These are phyloP conservation scores for Neelides sp. DNA, from an alignment of 1,140 invertebrate genomes.

Conservation along the genomic window DNA sequence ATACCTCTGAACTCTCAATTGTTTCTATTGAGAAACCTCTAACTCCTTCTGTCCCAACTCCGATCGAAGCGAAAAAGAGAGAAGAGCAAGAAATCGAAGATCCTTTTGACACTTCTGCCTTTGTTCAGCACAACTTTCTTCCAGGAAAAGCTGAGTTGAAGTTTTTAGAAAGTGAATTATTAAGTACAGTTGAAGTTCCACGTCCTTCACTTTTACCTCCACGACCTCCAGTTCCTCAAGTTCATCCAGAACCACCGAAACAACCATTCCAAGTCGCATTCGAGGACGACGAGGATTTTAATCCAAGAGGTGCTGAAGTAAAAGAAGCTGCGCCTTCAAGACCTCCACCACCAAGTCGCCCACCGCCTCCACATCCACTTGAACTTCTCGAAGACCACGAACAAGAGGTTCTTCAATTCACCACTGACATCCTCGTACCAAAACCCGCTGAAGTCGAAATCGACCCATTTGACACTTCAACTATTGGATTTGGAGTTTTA, in stretches of 20 bases:
- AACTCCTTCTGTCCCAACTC: slow-evolving; percentile 17
- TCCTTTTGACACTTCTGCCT: slow-evolving; percentile 29
- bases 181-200: slow-evolving; percentile 31
- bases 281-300: slow-evolving; percentile 54
- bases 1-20: neutral
- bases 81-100: slow-evolving; percentile 12
- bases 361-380: slow-evolving; percentile 13
- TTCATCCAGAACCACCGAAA: slow-evolving; percentile 2
- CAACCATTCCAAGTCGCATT: slow-evolving; percentile 14
- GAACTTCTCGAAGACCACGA: slow-evolving; percentile 9
- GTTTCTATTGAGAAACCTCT: slow-evolving; percentile 2
- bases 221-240: neutral
- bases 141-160: slow-evolving; percentile 26
- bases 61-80: neutral
- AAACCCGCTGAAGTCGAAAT: neutral
- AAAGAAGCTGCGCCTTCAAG: slow-evolving; percentile 32
- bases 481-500: slow-evolving; percentile 61
- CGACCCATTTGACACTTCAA: slow-evolving; percentile 76
- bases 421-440: no score
- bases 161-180: slow-evolving; percentile 23
- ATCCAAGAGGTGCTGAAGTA: slow-evolving; percentile 44
- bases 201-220: slow-evolving; percentile 4
- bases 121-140: slow-evolving; percentile 9
- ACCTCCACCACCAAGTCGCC: neutral
- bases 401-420: neutral